Conservation (phyloP, 2,888 invertebrate species). For the Agrochola lychnidis region DNA sequence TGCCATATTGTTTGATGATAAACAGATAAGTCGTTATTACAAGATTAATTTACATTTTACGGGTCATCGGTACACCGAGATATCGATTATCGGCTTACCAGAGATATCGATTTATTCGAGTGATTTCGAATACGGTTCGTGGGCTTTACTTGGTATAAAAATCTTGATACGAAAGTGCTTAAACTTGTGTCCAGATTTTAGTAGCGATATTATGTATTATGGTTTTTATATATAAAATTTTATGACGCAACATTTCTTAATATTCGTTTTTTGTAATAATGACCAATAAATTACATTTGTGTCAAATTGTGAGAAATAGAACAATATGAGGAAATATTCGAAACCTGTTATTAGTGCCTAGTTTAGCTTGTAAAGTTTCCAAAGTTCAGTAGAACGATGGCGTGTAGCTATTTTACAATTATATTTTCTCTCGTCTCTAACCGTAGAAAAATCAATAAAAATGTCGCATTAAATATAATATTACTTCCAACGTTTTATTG, state of each 20-base stretch:
- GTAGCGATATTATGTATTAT: constrained; percentile 16
- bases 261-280: constrained; percentile 7
- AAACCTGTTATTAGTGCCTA: background rate
- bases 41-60: constrained; percentile 71
- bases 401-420: background rate
- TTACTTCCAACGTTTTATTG: constrained; percentile 25
- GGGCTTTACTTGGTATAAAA: constrained; percentile 46
- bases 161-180: constrained; percentile 49
- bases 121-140: constrained; percentile 38
- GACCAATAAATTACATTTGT: background rate
- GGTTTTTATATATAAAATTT: background rate
- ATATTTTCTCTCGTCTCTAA: constrained; percentile 1
- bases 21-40: constrained; percentile 69
- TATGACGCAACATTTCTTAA: constrained; percentile 23
- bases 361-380: background rate
- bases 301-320: background rate
- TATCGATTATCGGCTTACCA: constrained; percentile 58
- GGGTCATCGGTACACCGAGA: constrained; percentile 55
- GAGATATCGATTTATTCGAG: constrained; percentile 52
- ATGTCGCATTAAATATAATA: constrained; percentile 34
- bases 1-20: constrained; percentile 75
- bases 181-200: constrained; percentile 49
- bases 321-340: background rate
- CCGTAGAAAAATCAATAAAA: constrained; percentile 34
- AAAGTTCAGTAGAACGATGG: background rate